Evolutionary conservation across 2,113 vertebrate species (phyloP), one percentile per base, ranked within the genome.

Genomic region (Spermophilus dauricus): DNA sequence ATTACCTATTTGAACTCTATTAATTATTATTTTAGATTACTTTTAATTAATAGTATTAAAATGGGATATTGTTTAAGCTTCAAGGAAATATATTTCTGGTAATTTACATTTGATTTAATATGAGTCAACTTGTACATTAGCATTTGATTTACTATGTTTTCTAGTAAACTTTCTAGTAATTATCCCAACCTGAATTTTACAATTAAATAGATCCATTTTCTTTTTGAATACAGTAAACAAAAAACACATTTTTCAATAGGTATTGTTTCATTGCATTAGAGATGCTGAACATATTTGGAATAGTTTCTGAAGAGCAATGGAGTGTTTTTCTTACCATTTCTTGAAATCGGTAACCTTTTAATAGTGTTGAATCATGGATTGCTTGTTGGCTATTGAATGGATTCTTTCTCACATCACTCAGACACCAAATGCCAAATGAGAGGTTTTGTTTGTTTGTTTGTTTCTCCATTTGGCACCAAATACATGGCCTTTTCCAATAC

Each of bases 121-220:
- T 18, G 28, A 67, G 30, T 75, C 30, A 91, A 73, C 48, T 96
- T 84, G 87, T 37, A 63, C 22, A 81, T 97, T 91, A 90, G 39
- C 76, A 73, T 87, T 80, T 63, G 76, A 70, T 67, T 95, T 22
- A 75, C 5, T 24, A 18, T 34, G 56, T 80, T 94, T 65, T 58
- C n/a, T n/a, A 78, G 72, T 53, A 84, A 88, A 70, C 51, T 94
- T 93, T 75, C 30, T 45, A 69, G 45, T 87, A 42, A 56, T 89
- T 67, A 80, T 82, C 37, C 30, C 82, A 69, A 45, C n/a, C 53
- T 95, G 76, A 91, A 95, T 84, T 93, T 63, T n/a, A 53, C 24
- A 80, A 76, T 48, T 42, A 93, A 93, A 86, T 61, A 76, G 72
- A 92, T 77, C 34, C 10, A 22, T 95, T 91, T 91, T 92, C 32